These are phyloP conservation scores for Palythoa heliodiscus DNA, from an alignment of 92 coral and sea anemone genomes.

Conservation along the genomic window DNA sequence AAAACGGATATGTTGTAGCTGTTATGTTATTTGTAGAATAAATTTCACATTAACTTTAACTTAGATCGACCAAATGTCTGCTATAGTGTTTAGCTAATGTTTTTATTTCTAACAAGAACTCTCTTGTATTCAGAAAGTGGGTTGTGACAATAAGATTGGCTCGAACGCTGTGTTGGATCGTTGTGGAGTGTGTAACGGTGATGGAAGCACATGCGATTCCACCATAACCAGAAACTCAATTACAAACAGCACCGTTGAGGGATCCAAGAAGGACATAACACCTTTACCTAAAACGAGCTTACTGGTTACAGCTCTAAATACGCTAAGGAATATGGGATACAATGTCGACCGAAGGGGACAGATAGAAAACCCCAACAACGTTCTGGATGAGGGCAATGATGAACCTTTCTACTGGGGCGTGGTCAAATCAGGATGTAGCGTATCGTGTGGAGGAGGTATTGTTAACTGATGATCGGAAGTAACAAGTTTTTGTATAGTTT, in stretches of 20 bases:
- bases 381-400: slow-evolving; percentile 58
- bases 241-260: slow-evolving; percentile 61
- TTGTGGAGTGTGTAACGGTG: slow-evolving; percentile 98
- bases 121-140: slow-evolving; percentile 74
- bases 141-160: slow-evolving; percentile 91
- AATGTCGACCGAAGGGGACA: slow-evolving; percentile 86
- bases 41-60: too few species aligned
- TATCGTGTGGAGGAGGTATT: slow-evolving; percentile 96
- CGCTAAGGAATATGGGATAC: slow-evolving; percentile 85
- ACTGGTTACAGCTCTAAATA: slow-evolving; percentile 69
- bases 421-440: slow-evolving; percentile 91
- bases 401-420: slow-evolving; percentile 96
- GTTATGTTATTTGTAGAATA: too few species aligned
- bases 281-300: slow-evolving; percentile 53
- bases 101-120: neutral
- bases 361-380: slow-evolving; percentile 71
- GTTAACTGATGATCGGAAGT: neutral
- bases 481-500: too few species aligned
- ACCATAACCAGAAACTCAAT: slow-evolving; percentile 51
- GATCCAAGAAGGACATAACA: slow-evolving; percentile 70
- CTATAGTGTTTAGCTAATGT: neutral
- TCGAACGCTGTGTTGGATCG: slow-evolving; percentile 94
- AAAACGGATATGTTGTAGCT: too few species aligned
- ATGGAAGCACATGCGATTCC: slow-evolving; percentile 81
- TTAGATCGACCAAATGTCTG: too few species aligned